phyloP scores from a whole-genome alignment of 2,113 vertebrate genomes.

The Rhabdomys dilectus region DNA sequence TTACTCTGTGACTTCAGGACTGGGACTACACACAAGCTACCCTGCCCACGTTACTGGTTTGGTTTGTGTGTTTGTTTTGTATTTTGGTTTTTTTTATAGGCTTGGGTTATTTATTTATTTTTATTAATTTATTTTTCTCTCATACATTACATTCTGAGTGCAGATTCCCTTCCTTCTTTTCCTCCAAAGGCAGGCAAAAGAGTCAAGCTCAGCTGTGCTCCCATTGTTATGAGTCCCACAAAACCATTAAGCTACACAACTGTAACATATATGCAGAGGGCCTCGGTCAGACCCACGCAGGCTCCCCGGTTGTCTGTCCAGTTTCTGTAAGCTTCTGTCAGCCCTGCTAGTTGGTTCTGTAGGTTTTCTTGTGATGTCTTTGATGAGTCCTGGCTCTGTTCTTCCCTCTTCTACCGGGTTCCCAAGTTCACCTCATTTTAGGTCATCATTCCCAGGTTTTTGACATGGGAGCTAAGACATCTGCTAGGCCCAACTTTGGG shows the following conservation, averaged over 20 bases:
- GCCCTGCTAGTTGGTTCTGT: background rate
- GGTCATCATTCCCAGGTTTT: background rate
- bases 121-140: background rate
- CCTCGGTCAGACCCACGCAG: background rate
- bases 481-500: background rate
- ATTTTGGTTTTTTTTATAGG: background rate
- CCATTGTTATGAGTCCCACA: background rate
- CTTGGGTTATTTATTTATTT: background rate
- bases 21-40: background rate
- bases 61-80: background rate
- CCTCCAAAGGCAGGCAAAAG: background rate
- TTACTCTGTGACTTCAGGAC: too few relatives aligned
- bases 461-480: background rate
- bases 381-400: background rate
- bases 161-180: background rate
- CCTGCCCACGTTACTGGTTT: background rate
- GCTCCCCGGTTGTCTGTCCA: background rate
- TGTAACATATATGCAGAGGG: background rate
- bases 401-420: background rate
- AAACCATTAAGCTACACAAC: background rate
- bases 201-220: background rate
- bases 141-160: background rate
- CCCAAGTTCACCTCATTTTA: background rate
- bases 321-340: background rate
- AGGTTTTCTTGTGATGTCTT: background rate